These are phyloP conservation scores for Crossaster papposus DNA, from an alignment of 53 echinoderm and acorn worm genomes.

Conservation along the genomic window DNA sequence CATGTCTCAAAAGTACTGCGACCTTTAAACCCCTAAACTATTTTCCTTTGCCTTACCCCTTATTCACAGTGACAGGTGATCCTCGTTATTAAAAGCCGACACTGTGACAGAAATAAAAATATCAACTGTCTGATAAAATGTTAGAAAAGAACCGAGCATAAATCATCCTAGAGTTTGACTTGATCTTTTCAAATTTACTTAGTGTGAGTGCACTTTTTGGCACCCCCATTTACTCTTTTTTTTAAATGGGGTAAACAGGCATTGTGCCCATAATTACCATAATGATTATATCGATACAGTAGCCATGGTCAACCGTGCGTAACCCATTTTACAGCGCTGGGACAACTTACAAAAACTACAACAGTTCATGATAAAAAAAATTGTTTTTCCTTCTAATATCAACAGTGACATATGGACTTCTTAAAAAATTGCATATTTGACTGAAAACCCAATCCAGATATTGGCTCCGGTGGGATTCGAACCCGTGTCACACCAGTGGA, in stretches of 20 bases:
- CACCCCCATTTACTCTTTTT: neutral
- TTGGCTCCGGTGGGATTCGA: too few species aligned
- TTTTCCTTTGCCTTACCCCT: neutral
- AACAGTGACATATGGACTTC: too few species aligned
- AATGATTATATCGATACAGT: neutral
- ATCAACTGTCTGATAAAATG: neutral
- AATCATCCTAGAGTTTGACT: neutral
- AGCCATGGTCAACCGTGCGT: neutral
- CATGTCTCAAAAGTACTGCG: constrained; percentile 17
- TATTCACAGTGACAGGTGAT: neutral
- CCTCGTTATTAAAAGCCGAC: neutral
- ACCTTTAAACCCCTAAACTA: neutral
- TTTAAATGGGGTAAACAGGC: neutral
- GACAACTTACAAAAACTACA: neutral
- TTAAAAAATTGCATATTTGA: too few species aligned
- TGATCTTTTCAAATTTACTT: constrained; percentile 5
- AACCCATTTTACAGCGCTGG: neutral
- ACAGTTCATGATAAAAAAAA: neutral
- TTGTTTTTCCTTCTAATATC: too few species aligned
- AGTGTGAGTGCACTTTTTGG: constrained; percentile 27
- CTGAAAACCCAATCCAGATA: too few species aligned
- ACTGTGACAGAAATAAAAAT: constrained; percentile 3
- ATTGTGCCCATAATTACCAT: neutral
- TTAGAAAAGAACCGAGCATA: neutral
- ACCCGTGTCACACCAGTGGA: too few species aligned